Base-by-base conservation (phyloP, 2,888 invertebrate genomes). In the Phyto melanocephala region DNA sequence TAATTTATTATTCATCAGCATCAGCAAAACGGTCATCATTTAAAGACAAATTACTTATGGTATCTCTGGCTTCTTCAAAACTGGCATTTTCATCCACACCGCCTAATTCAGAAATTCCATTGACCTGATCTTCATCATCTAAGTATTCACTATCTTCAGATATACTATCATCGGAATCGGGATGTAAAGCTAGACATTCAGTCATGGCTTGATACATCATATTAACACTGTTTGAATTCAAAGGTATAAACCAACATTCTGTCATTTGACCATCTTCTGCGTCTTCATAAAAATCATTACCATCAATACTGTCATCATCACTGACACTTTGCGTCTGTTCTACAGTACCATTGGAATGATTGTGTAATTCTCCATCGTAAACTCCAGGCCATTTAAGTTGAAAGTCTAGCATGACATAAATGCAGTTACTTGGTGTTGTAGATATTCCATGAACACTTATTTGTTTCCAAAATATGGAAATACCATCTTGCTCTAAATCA, bases 121-220 rank as follows among this genome's bases (percentile, higher is more conserved):
- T 54, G 5, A 50, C 47, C 0, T 79, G 85, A 20, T 85, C 86
- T 45, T 87, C 88, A 11, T 89, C 90, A 56, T 89, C 90, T 90
- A 90, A 90, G 15, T 88, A 87, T 58, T 90, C 90, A 63, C 91
- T 90, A 33, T 90, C 90, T 10, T 89, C 91, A 0, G 91, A 91
- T 84, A 90, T 87, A 63, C 90, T 90, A 63, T 95, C 95, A 52
- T 93, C 92, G 11, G 95, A 94, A 90, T 96, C 96, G 2, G 96
- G 96, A 92, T 97, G 95, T 80, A 96, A 91, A 15, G 94, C 93
- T 91, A 96, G 96, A 87, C 96, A 96, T 52, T 94, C 93, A 83
- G 93, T 94, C 93, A 97, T 94, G 7, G 95, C 94, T 87, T 94
- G 92, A 89, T 95, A 97, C 92, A 96, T 94, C 11, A 92, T 91